Conservation (phyloP, 2,888 invertebrate species). For the Drosophila meridionalis region DNA sequence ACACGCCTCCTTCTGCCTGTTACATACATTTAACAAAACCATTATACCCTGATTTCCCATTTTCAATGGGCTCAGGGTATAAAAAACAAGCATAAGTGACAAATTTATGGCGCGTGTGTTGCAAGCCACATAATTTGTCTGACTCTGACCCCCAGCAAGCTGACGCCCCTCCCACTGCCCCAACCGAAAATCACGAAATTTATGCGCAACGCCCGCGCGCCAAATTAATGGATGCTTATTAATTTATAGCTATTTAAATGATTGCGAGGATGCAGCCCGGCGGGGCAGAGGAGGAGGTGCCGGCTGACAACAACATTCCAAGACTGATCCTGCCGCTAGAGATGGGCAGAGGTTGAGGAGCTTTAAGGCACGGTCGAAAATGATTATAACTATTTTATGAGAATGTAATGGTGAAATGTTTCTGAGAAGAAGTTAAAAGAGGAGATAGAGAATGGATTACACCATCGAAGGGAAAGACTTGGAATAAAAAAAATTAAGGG, state of each 20-base stretch:
- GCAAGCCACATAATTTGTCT: conserved; percentile 79
- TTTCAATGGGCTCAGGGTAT: no score
- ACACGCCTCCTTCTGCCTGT: no score
- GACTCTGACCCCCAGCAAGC: conserved; percentile 59
- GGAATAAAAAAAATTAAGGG: no score
- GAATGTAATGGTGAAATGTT: no score
- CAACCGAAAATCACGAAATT: conserved; percentile 66
- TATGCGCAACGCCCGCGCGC: conserved; percentile 76
- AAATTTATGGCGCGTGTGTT: conserved; percentile 80
- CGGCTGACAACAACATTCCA: conserved; percentile 63
- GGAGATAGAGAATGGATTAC: no score
- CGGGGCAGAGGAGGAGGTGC: not conserved
- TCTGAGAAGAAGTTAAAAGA: no score
- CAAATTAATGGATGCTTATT: conserved; percentile 80
- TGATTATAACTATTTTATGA: not conserved
- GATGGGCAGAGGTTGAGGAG: conserved; percentile 4
- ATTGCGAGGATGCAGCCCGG: conserved; percentile 56
- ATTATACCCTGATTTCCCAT: no score
- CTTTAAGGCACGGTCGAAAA: no score
- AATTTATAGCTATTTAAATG: conserved; percentile 80
- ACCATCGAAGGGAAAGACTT: no score
- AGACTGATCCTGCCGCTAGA: conserved; percentile 45
- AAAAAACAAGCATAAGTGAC: conserved; percentile 64
- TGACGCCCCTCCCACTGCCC: not conserved
- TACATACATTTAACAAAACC: no score